A percentile compares a stretch with the other conserved stretches of the same genome.
These are phyloP conservation scores for Labeo rohita DNA, from an alignment of 2,113 vertebrate genomes.

Conservation along the genomic window DNA sequence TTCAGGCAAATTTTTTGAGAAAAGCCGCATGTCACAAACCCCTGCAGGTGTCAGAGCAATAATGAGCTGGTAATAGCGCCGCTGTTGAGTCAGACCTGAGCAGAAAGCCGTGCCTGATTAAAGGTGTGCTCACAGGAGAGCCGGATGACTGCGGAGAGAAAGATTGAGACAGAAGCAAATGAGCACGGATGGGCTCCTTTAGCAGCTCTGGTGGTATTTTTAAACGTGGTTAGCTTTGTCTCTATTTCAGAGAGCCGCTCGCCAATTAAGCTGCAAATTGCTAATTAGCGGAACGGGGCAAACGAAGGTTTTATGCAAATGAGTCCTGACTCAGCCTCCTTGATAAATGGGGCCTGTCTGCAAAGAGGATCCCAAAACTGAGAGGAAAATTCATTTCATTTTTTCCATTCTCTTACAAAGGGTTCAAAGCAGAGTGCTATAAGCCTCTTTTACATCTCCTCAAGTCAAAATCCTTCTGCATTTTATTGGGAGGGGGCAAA, in stretches of 20 bases:
- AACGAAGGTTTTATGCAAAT: conserved; percentile 83
- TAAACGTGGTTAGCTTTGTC: conserved; percentile 75
- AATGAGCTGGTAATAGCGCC: conserved; percentile 21
- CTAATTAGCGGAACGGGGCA: conserved; percentile 82
- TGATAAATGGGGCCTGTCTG: conserved; percentile 82
- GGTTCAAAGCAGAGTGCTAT: conserved; percentile 80
- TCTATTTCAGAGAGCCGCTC: conserved; percentile 72
- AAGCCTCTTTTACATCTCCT: conserved; percentile 84
- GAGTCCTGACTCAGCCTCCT: conserved; percentile 80
- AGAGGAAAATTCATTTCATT: conserved; percentile 65
- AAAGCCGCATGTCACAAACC: conserved; percentile 17
- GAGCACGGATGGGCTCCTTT: conserved; percentile 48
- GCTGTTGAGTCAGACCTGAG: not conserved
- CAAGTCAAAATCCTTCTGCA: conserved; percentile 82
- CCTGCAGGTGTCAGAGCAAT: conserved; percentile 22
- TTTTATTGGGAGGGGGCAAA: conserved; percentile 73
- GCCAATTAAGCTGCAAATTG: conserved; percentile 86
- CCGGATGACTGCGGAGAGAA: conserved; percentile 13
- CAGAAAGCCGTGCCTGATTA: conserved; percentile 38
- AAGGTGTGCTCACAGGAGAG: conserved; percentile 46
- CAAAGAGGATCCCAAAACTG: conserved; percentile 75
- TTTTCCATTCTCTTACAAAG: conserved; percentile 64
- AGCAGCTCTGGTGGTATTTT: conserved; percentile 76
- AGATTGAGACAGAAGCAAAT: conserved; percentile 37
- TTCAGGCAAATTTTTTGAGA: not conserved